These are phyloP conservation scores for Aphaenogaster ashmeadi DNA, from an alignment of 1,140 invertebrate species.

Conservation along the genomic window DNA sequence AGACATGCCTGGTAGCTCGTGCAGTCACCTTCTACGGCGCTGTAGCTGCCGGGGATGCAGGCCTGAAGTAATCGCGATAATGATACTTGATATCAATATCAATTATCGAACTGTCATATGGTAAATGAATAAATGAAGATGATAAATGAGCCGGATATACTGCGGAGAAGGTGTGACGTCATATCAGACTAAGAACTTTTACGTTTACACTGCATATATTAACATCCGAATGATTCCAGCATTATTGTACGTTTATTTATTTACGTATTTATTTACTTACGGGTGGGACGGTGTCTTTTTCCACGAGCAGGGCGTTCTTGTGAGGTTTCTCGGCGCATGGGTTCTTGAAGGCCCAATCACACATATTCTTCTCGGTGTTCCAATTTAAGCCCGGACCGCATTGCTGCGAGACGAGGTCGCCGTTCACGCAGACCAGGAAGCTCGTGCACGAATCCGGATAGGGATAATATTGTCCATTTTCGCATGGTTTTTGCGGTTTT, in stretches of 20 bases:
- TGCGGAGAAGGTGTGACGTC: neutral
- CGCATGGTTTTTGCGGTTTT: slow-evolving; percentile 80
- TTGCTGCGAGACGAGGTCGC: slow-evolving; percentile 88
- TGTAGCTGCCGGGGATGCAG: slow-evolving; percentile 90
- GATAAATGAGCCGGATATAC: slow-evolving; percentile 14
- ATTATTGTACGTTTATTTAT: neutral
- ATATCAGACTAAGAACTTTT: neutral
- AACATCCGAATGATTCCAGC: neutral
- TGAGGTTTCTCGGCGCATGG: slow-evolving; percentile 79
- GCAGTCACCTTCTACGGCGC: slow-evolving; percentile 90
- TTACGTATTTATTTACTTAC: slow-evolving; percentile 47
- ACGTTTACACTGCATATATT: neutral
- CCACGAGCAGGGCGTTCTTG: slow-evolving; percentile 66
- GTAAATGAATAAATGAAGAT: slow-evolving; percentile 34
- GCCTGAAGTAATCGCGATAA: slow-evolving; percentile 75
- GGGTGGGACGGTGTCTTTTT: slow-evolving; percentile 49
- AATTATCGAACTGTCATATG: slow-evolving; percentile 1
- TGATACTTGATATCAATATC: slow-evolving; percentile 12
- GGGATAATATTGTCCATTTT: slow-evolving; percentile 87
- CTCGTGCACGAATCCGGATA: slow-evolving; percentile 88
- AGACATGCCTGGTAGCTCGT: slow-evolving; percentile 92
- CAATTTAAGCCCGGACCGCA: slow-evolving; percentile 92
- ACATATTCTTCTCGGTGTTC: slow-evolving; percentile 89
- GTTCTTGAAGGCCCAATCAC: slow-evolving; percentile 90
- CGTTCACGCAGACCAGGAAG: slow-evolving; percentile 92